Conservation (phyloP, 2,888 invertebrate genomes). For the Diarsia brunnea region DNA sequence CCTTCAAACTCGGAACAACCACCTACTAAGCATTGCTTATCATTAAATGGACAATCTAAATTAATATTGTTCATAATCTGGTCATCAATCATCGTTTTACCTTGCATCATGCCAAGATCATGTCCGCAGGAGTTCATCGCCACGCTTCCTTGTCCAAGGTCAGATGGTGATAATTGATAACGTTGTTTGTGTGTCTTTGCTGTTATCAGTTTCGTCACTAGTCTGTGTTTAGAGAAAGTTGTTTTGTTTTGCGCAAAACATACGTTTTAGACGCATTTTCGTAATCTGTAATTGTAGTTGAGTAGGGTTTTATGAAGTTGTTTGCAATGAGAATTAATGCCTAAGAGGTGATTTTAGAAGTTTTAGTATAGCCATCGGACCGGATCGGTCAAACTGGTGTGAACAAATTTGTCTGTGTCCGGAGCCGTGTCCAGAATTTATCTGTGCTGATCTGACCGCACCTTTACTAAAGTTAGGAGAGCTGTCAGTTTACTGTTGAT, state of each 20-base stretch:
- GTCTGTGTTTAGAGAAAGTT: slow-evolving; percentile 56
- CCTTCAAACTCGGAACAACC: slow-evolving; percentile 18
- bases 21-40: slow-evolving; percentile 11
- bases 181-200: slow-evolving; percentile 54
- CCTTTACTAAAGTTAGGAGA: background rate
- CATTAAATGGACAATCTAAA: slow-evolving; percentile 28
- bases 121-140: slow-evolving; percentile 48
- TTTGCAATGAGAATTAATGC: slow-evolving; percentile 1
- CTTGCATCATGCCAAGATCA: slow-evolving; percentile 57
- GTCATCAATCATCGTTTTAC: slow-evolving; percentile 45
- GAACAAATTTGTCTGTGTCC: background rate
- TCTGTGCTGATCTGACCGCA: background rate
- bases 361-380: too few species aligned
- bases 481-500: background rate
- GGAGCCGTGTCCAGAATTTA: background rate
- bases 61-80: slow-evolving; percentile 34
- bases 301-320: slow-evolving; percentile 1
- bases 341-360: background rate
- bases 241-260: slow-evolving; percentile 32
- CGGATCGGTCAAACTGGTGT: background rate
- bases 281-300: slow-evolving; percentile 11
- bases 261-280: slow-evolving; percentile 30
- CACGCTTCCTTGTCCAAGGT: slow-evolving; percentile 70
- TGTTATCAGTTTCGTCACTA: slow-evolving; percentile 54
- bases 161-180: slow-evolving; percentile 69